Base-by-base conservation (phyloP, 92 coral and sea anemone species). In the Porites divaricata region DNA sequence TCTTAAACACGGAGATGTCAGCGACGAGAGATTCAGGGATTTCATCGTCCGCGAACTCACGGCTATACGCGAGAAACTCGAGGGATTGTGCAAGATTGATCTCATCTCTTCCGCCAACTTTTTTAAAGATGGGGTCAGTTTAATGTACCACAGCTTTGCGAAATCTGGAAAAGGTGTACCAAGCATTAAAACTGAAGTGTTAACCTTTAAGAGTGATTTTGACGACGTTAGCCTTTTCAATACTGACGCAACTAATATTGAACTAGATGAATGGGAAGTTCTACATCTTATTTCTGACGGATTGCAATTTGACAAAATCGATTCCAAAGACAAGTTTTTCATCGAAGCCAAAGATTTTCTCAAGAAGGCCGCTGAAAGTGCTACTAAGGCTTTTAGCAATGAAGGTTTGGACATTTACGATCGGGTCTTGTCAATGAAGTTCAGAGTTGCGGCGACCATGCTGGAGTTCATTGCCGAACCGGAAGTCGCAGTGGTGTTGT, bases 401-500 rank as follows among this genome's bases (percentile, higher is more conserved):
- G 89, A 88, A 25, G 94, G 89, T 19, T 67, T 91, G 80, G 86
- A 77, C 12, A 86, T 90, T 41, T 91, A 84, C 48, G 94, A 91
- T 63, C 81, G 94, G 9, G 82, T 78, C 23, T 78, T 91, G 67
- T 88, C 94, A 20, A 89, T 91, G 94, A 91, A 91, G 58, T 89
- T 91, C 26, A 70, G 92, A 57, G 94, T 89, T 19, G 92, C 92
- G 12, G 78, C 92, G 19, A 88, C 94, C 15, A 88, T 91, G 79
- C 86, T 91, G 1, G 58, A 91, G 56, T 78, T 81, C 62, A 77
- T 91, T 12, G 89, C 68, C 4, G 85, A 59, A 54, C 94, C 94
- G 87, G 92, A 88, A 88, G 78, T 91, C 41, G 93, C 94, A 0
- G 85, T 91, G 8, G 89, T 91, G 23, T 77, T 88, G 83, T 91